These are phyloP conservation scores for Bombus superbus DNA, from an alignment of 1,140 invertebrate species.

Conservation along the genomic window DNA sequence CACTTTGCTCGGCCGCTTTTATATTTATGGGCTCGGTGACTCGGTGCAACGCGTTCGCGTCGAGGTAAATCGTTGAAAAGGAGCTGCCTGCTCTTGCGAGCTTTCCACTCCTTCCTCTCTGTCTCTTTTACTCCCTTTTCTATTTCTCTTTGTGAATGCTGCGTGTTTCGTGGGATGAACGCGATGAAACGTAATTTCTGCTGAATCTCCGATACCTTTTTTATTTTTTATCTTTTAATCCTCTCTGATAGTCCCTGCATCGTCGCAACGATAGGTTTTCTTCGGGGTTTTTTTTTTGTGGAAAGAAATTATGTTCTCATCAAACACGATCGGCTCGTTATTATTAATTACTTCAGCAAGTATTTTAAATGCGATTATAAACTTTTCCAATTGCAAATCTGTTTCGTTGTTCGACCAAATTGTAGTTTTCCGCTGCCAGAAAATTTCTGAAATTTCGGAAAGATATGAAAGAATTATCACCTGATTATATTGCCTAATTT, in stretches of 20 bases:
- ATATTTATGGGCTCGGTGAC: slow-evolving; percentile 46
- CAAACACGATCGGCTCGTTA: background rate
- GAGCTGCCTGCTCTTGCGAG: background rate
- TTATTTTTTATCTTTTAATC: background rate
- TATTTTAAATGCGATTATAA: background rate
- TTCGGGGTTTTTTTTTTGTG: too few species aligned
- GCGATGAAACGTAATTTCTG: slow-evolving; percentile 9
- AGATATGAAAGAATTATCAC: too few species aligned
- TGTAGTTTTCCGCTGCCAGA: too few species aligned
- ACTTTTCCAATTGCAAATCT: too few species aligned
- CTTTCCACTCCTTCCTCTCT: background rate
- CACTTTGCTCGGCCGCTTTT: slow-evolving; percentile 33
- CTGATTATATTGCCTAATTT: too few species aligned
- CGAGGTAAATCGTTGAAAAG: slow-evolving; percentile 39
- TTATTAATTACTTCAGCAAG: background rate
- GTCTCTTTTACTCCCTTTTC: background rate
- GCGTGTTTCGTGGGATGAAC: background rate
- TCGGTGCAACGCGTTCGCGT: slow-evolving; percentile 24
- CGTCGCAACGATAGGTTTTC: background rate
- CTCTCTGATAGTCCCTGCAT: background rate
- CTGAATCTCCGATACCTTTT: background rate
- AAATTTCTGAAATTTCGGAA: too few species aligned
- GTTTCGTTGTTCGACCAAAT: too few species aligned
- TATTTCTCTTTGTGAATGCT: background rate
- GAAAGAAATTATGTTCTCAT: background rate